Percentiles rank a stretch among this genome's conserved stretches.
Evolutionary conservation across 2,888 invertebrate species (phyloP).

Genomic region (Plebejus anna): DNA sequence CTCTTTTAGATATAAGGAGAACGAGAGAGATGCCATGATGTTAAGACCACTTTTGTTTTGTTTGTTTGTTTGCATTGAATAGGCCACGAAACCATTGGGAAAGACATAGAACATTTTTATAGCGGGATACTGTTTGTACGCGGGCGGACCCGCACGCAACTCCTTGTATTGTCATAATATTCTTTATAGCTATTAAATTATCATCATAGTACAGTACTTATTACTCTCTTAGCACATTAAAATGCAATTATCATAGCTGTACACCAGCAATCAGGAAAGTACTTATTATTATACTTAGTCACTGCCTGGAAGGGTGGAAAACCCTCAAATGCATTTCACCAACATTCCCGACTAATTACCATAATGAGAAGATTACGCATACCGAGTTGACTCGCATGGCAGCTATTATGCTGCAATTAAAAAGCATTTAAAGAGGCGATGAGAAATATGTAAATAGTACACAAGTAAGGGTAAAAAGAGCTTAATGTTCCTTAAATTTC

Average conservation of each 20-base stretch:
- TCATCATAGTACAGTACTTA: neutral
- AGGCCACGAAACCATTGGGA: too few species aligned
- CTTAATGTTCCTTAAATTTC: neutral
- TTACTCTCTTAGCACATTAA: neutral
- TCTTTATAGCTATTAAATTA: neutral
- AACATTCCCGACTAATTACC: constrained; percentile 13
- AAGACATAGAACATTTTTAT: too few species aligned
- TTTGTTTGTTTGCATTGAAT: too few species aligned
- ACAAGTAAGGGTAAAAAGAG: neutral
- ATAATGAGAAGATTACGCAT: constrained; percentile 11
- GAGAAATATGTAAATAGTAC: constrained; percentile 16
- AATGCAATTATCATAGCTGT: neutral
- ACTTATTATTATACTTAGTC: neutral
- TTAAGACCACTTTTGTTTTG: too few species aligned
- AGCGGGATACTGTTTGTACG: too few species aligned
- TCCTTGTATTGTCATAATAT: too few species aligned
- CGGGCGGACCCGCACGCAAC: too few species aligned
- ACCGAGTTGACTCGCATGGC: neutral
- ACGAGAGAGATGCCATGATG: too few species aligned
- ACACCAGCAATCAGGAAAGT: neutral
- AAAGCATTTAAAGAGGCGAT: constrained; percentile 14
- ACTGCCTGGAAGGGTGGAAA: neutral
- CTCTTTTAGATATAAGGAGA: neutral
- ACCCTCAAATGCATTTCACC: neutral
- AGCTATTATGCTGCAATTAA: constrained; percentile 18